Conservation (phyloP, 2,113 vertebrate species). For the Megaceryle maxima region DNA sequence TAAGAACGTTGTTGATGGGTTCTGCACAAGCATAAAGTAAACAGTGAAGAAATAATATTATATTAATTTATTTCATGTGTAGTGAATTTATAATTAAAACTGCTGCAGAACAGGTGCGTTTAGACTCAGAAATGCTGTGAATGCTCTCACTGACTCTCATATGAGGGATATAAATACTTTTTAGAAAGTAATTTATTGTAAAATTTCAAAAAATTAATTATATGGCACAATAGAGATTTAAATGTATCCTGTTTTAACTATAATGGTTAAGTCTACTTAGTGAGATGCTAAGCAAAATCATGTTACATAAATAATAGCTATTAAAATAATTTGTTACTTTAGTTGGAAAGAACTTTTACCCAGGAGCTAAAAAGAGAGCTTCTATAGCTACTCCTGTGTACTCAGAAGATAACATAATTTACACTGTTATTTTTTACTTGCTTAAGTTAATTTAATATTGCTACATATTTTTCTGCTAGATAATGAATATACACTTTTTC, state of each 20-base stretch:
- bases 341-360: background rate
- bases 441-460: background rate
- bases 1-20: background rate
- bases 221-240: background rate
- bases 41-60: background rate
- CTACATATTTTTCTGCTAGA: background rate
- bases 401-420: background rate
- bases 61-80: background rate
- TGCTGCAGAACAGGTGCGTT: background rate
- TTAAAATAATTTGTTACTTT: background rate
- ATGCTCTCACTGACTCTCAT: background rate
- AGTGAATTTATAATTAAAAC: background rate
- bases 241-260: background rate
- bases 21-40: background rate
- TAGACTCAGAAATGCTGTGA: background rate
- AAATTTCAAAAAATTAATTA: background rate
- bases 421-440: background rate
- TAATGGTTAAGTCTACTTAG: background rate
- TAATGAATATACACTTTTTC: background rate
- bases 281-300: background rate
- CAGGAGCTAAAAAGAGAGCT: background rate
- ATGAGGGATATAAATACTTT: background rate
- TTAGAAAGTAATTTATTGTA: background rate
- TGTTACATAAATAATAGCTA: background rate
- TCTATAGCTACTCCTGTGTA: fast-evolving